These are phyloP conservation scores for Teleiodes luculella DNA, from an alignment of 2,888 invertebrate species.

Conservation along the genomic window DNA sequence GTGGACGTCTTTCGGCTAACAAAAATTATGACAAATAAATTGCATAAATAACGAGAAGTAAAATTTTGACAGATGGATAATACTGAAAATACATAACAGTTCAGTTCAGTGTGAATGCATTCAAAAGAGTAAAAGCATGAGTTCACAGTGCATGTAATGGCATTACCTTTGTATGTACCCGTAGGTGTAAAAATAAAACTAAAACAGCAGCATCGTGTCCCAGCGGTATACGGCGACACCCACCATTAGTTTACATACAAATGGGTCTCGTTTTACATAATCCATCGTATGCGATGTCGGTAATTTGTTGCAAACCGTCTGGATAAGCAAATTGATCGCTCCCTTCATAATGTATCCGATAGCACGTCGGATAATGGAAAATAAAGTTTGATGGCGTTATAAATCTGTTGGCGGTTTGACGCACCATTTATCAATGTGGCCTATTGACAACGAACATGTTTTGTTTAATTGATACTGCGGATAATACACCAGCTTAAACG, in stretches of 20 bases:
- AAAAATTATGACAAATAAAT: no score
- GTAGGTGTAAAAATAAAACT: constrained; percentile 21
- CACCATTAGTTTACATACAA: constrained; percentile 76
- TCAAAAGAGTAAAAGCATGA: no score
- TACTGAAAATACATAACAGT: no score
- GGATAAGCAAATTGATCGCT: constrained; percentile 72
- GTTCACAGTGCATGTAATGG: no score
- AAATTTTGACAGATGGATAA: no score
- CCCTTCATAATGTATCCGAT: constrained; percentile 54
- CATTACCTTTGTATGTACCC: not conserved
- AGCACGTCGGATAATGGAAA: constrained; percentile 18
- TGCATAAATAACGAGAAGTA: no score
- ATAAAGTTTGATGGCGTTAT: constrained; percentile 19
- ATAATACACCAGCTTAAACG: not conserved
- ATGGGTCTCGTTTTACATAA: constrained; percentile 77
- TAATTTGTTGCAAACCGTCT: constrained; percentile 74
- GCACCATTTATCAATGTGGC: constrained; percentile 1
- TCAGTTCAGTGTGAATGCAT: no score
- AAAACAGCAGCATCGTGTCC: constrained; percentile 28
- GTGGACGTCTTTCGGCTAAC: no score
- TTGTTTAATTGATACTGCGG: constrained; percentile 1
- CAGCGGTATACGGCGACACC: constrained; percentile 54
- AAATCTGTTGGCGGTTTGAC: constrained; percentile 12
- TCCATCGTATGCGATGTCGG: constrained; percentile 67
- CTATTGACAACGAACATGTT: not conserved